These are phyloP conservation scores for Scaptomyza cyrtandrae DNA, from an alignment of 2,888 invertebrate genomes.

Conservation along the genomic window DNA sequence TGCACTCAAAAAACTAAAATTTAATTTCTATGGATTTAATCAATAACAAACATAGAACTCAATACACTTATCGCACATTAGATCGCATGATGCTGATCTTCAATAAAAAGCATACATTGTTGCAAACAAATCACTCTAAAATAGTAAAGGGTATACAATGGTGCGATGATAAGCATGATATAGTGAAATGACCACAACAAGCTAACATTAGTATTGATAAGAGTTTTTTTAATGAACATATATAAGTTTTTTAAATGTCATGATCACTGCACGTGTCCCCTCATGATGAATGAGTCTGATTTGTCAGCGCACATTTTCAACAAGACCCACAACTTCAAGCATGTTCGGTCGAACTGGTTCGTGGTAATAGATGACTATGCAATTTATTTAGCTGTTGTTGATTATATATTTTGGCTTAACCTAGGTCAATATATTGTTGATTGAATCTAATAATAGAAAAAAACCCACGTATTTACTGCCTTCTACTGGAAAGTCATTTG, in stretches of 20 bases:
- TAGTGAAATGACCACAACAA: not conserved
- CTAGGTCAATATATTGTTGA: slow-evolving; percentile 1
- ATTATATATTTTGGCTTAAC: not conserved
- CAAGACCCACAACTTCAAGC: not conserved
- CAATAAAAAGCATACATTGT: not conserved
- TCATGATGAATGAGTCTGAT: not conserved
- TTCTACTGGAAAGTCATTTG: not conserved
- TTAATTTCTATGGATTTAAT: no score
- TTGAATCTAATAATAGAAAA: not conserved
- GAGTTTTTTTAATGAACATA: not conserved
- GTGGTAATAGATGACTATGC: not conserved
- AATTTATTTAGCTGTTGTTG: not conserved
- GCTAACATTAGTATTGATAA: not conserved
- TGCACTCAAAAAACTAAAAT: no score
- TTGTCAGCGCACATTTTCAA: not conserved
- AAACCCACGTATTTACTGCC: not conserved
- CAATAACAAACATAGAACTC: no score
- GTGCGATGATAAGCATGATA: slow-evolving; percentile 10
- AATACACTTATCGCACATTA: no score
- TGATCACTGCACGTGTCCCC: not conserved
- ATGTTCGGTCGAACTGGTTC: slow-evolving; percentile 4
- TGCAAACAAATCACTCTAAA: no score
- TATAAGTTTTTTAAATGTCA: not conserved
- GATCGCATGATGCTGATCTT: no score
- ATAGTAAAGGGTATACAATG: not conserved